Conservation (phyloP, 2,888 invertebrate species). For the Cryptus armator region DNA sequence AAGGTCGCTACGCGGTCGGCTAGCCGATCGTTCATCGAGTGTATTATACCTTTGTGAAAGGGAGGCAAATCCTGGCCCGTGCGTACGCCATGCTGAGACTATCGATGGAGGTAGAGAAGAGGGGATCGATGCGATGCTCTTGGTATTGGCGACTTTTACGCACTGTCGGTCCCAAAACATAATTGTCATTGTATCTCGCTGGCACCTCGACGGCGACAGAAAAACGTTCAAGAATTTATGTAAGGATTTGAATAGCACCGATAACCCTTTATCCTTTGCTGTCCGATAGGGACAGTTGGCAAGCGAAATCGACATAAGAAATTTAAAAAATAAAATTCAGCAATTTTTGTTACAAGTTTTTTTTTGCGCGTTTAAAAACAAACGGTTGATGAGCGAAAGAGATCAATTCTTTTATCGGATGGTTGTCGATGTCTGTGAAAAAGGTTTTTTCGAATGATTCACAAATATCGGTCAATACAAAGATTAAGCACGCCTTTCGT, state of each 20-base stretch:
- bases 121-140: background rate
- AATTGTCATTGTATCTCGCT: conserved; percentile 15
- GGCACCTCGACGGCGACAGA: conserved; percentile 30
- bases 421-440: background rate
- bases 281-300: background rate
- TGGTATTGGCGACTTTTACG: conserved; percentile 24
- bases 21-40: conserved; percentile 42
- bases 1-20: conserved; percentile 37
- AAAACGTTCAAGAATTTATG: background rate
- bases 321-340: background rate
- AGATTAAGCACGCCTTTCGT: background rate
- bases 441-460: background rate
- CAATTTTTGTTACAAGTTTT: background rate
- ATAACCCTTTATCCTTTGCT: conserved; percentile 3
- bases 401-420: background rate
- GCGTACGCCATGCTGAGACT: background rate
- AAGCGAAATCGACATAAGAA: too few species aligned
- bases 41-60: conserved; percentile 7
- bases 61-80: background rate
- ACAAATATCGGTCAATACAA: background rate
- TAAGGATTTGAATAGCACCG: background rate
- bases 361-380: background rate
- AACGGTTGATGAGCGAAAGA: background rate
- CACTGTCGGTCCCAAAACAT: conserved; percentile 18
- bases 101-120: background rate